Conservation (phyloP, 2,797 vertebrate species). For the Paguma larvata region DNA sequence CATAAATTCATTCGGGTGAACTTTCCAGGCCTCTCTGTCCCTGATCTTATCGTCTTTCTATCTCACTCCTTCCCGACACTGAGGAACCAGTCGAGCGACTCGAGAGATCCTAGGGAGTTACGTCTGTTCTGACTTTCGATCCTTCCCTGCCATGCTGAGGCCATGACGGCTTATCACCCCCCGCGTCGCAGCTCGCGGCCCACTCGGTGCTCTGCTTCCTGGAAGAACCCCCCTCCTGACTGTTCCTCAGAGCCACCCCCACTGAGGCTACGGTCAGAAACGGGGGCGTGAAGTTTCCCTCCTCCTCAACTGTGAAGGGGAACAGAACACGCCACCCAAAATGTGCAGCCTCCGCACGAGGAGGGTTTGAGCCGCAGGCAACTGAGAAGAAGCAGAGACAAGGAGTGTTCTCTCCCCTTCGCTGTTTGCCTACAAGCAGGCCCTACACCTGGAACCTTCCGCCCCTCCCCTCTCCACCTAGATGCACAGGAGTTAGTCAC, state of each 20-base stretch:
- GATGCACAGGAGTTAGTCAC: not conserved
- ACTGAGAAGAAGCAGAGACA: not conserved
- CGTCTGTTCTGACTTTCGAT: not conserved
- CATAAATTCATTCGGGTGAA: not conserved
- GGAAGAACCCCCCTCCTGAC: not conserved
- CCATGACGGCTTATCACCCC: not conserved
- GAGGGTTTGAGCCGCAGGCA: not conserved
- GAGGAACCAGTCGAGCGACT: not conserved
- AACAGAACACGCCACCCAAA: not conserved
- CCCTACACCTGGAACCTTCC: not conserved
- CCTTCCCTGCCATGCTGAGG: not conserved
- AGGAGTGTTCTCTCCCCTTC: not conserved
- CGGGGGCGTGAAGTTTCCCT: not conserved
- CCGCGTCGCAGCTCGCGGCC: not conserved
- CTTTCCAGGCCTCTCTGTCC: slow-evolving; percentile 8
- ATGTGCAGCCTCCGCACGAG: not conserved
- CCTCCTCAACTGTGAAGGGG: not conserved
- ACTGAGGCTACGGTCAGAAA: not conserved
- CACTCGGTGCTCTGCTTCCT: not conserved
- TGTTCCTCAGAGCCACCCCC: not conserved
- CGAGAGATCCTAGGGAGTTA: not conserved
- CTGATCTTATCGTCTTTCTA: not conserved
- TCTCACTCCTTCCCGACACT: not conserved
- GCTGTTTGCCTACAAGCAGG: not conserved
- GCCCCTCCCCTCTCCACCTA: not conserved